A percentile compares a stretch with the other conserved stretches of the same genome.
Evolutionary conservation across 2,888 invertebrate genomes (phyloP).

Genomic region (Diaphora mendica): DNA sequence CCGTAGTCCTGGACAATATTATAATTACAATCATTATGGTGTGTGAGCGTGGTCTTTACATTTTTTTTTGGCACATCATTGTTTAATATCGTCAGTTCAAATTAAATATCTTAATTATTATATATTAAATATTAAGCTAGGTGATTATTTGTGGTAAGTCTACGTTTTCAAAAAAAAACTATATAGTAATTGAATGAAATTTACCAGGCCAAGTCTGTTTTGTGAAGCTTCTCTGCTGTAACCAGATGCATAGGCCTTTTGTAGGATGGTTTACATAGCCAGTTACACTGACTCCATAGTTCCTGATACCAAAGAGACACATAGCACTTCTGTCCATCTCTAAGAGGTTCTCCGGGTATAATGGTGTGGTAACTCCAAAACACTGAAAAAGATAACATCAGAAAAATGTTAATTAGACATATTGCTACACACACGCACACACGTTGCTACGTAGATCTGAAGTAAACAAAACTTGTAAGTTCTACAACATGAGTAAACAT

Average conservation of each 20-base stretch:
- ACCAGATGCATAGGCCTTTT: conserved; percentile 95
- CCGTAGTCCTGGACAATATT: neutral
- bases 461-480: neutral
- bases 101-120: no score
- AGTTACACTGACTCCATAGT: conserved; percentile 98
- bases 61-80: neutral
- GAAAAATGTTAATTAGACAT: neutral
- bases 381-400: conserved; percentile 84
- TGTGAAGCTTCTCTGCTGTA: conserved; percentile 95
- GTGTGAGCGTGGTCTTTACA: neutral
- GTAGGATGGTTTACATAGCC: conserved; percentile 95
- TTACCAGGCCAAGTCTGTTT: conserved; percentile 97
- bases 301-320: conserved; percentile 96
- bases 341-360: conserved; percentile 83
- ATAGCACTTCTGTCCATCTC: conserved; percentile 97
- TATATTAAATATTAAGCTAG: neutral
- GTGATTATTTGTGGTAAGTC: neutral
- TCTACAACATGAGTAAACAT: neutral
- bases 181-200: conserved; percentile 9
- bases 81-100: neutral
- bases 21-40: neutral
- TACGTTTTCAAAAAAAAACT: neutral
- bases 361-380: conserved; percentile 93
- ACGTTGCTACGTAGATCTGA: neutral
- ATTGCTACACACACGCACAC: neutral